Conservation (phyloP, 2,888 invertebrate species). For the Dendrolimus houi region DNA sequence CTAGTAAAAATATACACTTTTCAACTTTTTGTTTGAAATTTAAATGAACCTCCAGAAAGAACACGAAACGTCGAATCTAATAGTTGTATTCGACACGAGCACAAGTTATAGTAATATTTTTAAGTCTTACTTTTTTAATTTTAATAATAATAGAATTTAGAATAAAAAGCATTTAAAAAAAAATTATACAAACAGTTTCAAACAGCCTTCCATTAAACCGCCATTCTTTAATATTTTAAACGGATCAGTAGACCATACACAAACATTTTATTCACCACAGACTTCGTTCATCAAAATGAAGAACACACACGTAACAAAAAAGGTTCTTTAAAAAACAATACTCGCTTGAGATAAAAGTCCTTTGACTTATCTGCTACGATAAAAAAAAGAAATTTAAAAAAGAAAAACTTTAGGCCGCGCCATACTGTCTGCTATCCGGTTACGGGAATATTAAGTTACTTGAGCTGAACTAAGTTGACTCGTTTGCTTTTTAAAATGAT, state of each 20-base stretch:
- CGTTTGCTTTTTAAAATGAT: slow-evolving; percentile 28
- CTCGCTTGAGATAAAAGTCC: slow-evolving; percentile 50
- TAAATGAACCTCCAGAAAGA: no score
- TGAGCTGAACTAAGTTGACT: slow-evolving; percentile 35
- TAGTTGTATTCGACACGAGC: no score
- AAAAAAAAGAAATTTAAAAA: slow-evolving; percentile 54
- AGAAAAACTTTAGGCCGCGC: slow-evolving; percentile 64
- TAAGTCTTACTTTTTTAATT: no score
- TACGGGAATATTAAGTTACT: slow-evolving; percentile 67
- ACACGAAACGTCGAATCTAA: no score
- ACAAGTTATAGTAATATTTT: no score
- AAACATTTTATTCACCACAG: slow-evolving; percentile 10
- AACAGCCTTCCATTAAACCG: neutral
- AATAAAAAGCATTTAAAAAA: no score
- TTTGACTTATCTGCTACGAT: slow-evolving; percentile 49
- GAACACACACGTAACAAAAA: slow-evolving; percentile 62
- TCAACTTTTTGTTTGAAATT: no score
- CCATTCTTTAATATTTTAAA: neutral
- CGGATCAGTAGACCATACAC: slow-evolving; percentile 12
- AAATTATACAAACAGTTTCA: no score
- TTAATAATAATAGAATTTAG: no score
- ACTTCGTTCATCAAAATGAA: slow-evolving; percentile 44
- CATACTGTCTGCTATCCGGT: slow-evolving; percentile 76
- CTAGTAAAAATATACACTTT: no score
- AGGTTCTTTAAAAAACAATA: slow-evolving; percentile 32